phyloP scores from a whole-genome alignment of 2,113 vertebrate genomes.

The Sarotherodon lohbergeri region DNA sequence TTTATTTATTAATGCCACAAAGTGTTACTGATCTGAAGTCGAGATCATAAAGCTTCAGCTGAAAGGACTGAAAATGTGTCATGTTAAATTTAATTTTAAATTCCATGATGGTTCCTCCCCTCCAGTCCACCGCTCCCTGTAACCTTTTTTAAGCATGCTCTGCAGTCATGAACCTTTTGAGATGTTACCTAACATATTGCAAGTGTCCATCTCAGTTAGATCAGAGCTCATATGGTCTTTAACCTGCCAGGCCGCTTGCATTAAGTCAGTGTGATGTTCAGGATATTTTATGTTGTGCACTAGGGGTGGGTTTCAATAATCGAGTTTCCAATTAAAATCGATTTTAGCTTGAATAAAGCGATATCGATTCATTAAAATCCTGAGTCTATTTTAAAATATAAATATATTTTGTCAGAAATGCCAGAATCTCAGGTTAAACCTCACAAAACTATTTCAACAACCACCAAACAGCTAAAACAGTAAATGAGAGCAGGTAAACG shows the following conservation, averaged over 20 bases:
- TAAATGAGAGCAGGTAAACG: neutral
- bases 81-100: neutral
- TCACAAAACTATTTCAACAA: neutral
- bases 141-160: neutral
- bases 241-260: neutral
- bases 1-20: neutral
- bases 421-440: neutral
- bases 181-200: neutral
- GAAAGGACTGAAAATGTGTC: neutral
- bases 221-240: neutral
- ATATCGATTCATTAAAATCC: neutral
- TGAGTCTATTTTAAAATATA: neutral
- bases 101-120: neutral
- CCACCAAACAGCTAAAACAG: neutral
- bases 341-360: neutral
- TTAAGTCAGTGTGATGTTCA: neutral
- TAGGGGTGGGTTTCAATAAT: neutral
- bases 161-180: neutral
- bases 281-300: neutral
- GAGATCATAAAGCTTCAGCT: neutral
- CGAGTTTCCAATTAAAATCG: fast-evolving
- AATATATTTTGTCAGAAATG: neutral
- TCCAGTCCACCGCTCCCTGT: neutral
- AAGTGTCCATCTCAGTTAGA: neutral
- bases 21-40: neutral